Base-by-base conservation (phyloP, 2,888 invertebrate species). In the Standfussiana lucernea region DNA sequence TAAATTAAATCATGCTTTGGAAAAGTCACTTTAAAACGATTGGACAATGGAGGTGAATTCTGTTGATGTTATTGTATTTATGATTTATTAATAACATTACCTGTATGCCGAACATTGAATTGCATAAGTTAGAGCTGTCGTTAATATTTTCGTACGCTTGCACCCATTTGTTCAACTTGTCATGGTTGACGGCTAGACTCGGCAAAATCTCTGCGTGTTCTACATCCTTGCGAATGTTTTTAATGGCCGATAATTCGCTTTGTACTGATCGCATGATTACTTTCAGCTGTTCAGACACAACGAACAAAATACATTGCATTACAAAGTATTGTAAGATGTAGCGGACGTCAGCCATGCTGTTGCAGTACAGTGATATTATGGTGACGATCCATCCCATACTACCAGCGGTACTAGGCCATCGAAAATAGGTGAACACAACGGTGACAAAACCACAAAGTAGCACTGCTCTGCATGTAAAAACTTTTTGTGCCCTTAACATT, bases 201-300 rank as follows among this genome's bases (percentile, higher is more conserved):
- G 40, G 68, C 68, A 59, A 35, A 45, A 35, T 56, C 11, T 64
- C 65, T 53, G 37, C 68, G 18, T 62, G n/a, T 53, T 47, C 61
- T 0, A 32, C 35, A 47, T 35, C 47, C 2, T 18, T 15, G n/a
- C 28, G 32, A 1, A 15, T n/a, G 37, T 40, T 15, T n/a, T 3
- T 71, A 6, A 69, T 50, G 3, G 42, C n/a, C 4, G 56, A 53
- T 37, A 84, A 50, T 37, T 86, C 84, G 0, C 42, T 72, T 21
- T 88, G 80, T 72, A 89, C 82, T 10, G 82, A 87, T 64, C 88
- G 79, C 7, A 79, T 87, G 18, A 92, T 86, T 47, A 74, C 80
- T 59, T 83, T 80, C 24, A 92, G 47, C 77, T 93, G 93, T 35
- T 91, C 88, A 64, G 90, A 87, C 42, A 91, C 79, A 13, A 90